phyloP scores from a whole-genome alignment of 2,797 vertebrate species.

The Pyrocephalus nanus region DNA sequence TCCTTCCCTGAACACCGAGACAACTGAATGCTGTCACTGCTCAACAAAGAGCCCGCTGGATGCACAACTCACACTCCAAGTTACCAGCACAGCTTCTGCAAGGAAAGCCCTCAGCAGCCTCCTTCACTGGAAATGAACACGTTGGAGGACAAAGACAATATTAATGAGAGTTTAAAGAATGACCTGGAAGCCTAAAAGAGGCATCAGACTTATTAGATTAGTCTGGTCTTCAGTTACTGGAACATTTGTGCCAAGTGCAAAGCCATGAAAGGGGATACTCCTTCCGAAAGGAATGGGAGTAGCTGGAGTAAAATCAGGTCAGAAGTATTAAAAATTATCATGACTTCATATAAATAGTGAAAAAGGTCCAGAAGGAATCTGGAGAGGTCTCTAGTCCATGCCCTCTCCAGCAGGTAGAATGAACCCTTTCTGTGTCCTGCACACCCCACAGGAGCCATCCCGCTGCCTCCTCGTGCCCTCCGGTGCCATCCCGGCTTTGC shows the following conservation, averaged over 20 bases:
- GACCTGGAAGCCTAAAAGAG: not conserved
- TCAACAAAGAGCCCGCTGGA: not conserved
- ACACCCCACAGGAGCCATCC: not conserved
- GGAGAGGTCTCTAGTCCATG: not conserved
- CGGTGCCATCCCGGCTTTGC: not conserved
- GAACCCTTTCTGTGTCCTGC: not conserved
- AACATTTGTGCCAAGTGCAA: not conserved
- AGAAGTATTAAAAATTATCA: not conserved
- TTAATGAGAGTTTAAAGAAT: not conserved
- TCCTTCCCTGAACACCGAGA: not conserved
- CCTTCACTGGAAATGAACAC: not conserved
- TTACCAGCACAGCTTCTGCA: not conserved
- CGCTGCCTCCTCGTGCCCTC: accelerated
- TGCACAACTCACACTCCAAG: not conserved
- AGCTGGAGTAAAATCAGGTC: not conserved
- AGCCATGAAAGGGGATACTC: not conserved
- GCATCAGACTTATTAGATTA: not conserved
- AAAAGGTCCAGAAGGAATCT: not conserved
- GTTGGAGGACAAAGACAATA: not conserved
- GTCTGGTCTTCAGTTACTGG: not conserved
- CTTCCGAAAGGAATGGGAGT: not conserved
- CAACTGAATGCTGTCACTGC: not conserved
- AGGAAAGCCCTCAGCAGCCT: not conserved
- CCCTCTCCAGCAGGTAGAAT: not conserved
- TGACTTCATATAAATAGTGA: not conserved